Base-by-base conservation (phyloP, 2,888 invertebrate genomes). In the Polydrusus tereticollis region DNA sequence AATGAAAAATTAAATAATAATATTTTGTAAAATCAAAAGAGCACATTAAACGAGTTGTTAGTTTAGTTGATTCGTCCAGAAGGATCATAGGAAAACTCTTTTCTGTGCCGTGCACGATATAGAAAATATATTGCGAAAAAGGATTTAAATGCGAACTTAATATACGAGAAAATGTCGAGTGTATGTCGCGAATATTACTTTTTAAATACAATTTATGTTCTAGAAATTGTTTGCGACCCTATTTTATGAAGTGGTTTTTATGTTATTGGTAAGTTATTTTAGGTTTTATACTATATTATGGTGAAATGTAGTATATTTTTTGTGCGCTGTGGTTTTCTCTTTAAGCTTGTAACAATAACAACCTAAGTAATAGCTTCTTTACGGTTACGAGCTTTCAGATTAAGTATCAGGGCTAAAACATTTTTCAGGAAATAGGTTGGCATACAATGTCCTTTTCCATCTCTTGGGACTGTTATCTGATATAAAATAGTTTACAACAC, bases 111-210 rank as follows among this genome's bases (percentile, higher is more conserved):
- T 43, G 33, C 26, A 60, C 69, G 65, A 73, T 69, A 69, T 59
- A 69, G 59, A 59, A 68, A 65, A 73, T 73, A 69, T 73, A 73
- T 69, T 47, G 68, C 69, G 50, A 52, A 33, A 72, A 68, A 63
- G 64, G 73, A 73, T 72, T 72, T 64, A 68, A 69, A 72, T 69
- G 52, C 45, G 65, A 73, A 65, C 52, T 59, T 73, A 73, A 69
- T 65, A 73, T 52, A 59, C 50, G 47, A 33, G n/a, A 41, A 65
- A 73, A 73, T 59, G 58, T 59, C 73, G n/a, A n/a, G n/a, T 50
- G 64, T 43, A 29, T 52, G 59, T 69, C 47, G 21, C 41, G 33
- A 26, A 62, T 72, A 66, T 66, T 72, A 62, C 62, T 59, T 33
- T 63, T 66, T 62, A 55, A 67, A 62, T 60, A 52, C 62, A 67